Evolutionary conservation across 2,797 vertebrate species (phyloP), one percentile per base, ranked within the genome.

Genomic region (Enteromius mattozi): DNA sequence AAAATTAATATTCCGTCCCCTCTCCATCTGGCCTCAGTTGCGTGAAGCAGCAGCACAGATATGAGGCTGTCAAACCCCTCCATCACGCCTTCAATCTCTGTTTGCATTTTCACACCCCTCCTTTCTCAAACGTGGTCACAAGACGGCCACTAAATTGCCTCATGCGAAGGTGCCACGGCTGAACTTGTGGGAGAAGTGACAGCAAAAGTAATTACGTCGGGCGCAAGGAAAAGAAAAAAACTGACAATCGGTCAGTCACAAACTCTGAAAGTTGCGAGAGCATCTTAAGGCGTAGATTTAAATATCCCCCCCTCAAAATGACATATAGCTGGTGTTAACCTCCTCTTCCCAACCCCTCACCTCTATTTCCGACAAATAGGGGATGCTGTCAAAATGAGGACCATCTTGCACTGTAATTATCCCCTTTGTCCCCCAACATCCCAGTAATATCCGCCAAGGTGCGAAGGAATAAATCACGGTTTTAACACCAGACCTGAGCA

Each of bases 131-230:
- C n/a, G 45, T 59, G 68, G 56, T 71, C 63, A 65, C 56, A 63
- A 47, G 74, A 79, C 3, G 35, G 27, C 12, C 37, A 76, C 63
- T 49, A 61, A 70, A 40, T 82, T 63, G 59, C 35, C 68, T 85
- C 35, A 24, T 45, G 68, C 4, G 71, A 74, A 61, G 78, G 56
- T 78, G 70, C 17, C 12, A 13, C 6, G 33, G 51, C 14, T 78
- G 56, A 88, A 68, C 81, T 83, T 6, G 3, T 68, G 4, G 19
- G 71, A 74, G 78, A 83, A 81, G 69, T 84, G 80, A 85, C 65
- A 81, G 65, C 51, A 81, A 78, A 87, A 86, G 87, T 85, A 86
- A 87, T 85, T 86, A 70, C 17, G 37, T 69, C 0, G 6, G 30
- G 35, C 2, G 4, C 14, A 47, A 27, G 19, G 40, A 81, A 74